Percentiles rank a stretch among this genome's conserved stretches.
phyloP scores from a whole-genome alignment of 1,140 invertebrate genomes.

The Acromyrmex charruanus region DNA sequence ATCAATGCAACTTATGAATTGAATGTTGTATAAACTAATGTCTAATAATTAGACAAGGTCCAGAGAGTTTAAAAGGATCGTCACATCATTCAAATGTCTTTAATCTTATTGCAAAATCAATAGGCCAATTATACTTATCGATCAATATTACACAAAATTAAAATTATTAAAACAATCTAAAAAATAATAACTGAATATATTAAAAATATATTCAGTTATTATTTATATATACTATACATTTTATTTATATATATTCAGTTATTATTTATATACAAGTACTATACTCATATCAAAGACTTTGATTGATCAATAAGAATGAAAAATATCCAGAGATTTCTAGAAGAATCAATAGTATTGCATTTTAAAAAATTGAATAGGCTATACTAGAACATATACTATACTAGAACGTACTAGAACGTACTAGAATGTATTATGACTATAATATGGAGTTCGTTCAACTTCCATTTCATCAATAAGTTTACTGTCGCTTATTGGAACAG shows the following conservation, averaged over 20 bases:
- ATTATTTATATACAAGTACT: background rate
- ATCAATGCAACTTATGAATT: background rate
- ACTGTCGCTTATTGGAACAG: background rate
- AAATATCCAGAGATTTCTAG: background rate
- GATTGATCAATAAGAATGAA: background rate
- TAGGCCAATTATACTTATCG: background rate
- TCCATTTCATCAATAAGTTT: background rate
- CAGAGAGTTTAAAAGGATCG: constrained; percentile 45
- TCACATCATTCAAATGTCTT: constrained; percentile 4
- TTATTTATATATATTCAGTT: too few species aligned
- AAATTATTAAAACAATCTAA: background rate
- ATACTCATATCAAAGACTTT: background rate
- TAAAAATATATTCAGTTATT: background rate
- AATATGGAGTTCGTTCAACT: background rate
- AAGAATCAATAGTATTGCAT: background rate
- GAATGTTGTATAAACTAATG: too few species aligned
- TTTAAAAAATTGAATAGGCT: too few species aligned
- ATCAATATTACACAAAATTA: background rate
- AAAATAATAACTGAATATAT: constrained; percentile 12
- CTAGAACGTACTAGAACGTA: too few species aligned
- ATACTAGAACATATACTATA: too few species aligned
- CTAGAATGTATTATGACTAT: too few species aligned
- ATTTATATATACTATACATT: too few species aligned
- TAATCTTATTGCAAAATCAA: constrained; percentile 27
- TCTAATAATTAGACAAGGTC: background rate